Base-by-base conservation (phyloP, 1,140 invertebrate genomes). In the Episyrphus balteatus region DNA sequence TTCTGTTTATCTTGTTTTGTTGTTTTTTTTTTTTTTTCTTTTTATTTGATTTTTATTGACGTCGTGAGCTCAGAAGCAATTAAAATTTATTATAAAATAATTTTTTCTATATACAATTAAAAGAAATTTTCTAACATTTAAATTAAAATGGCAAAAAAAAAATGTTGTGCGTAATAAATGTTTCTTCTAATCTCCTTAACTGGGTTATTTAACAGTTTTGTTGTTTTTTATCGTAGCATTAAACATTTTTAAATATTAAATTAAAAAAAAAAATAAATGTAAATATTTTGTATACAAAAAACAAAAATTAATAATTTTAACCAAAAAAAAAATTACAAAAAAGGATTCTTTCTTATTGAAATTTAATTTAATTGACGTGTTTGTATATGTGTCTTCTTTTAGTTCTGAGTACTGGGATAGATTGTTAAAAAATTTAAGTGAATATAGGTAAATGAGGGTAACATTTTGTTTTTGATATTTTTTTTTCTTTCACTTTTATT, bases 371-470 rank as follows among this genome's bases (percentile, higher is more conserved):
- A 26, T 26, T 26, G 21, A 26, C 21, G 21, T 26, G 21, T 26
- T 26, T 26, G 21, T 26, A 26, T 26, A 26, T 26, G 21, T 26
- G 21, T 26, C 21, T 26, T 26, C 21, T 26, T 67, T 62, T 62
- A 67, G 65, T 67, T 67, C 62, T 52, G 66, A 68, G 58, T 68
- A 68, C 61, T 68, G 66, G 66, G 66, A 68, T 64, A 66, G 66
- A 68, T 66, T 68, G 61, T 62, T 68, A 61, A 68, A 68, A 61
- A 68, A 67, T 62, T 65, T 68, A 62, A 62, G 59, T 57, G 65
- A 68, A 67, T 67, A 67, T 68, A 68, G 65, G 65, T 68, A 68
- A 68, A 53, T 43, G 21, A 10, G 17, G 21, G 42, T 30, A 43
- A 43, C 6, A 40, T 15, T 15, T 17, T 17, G 5, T 15, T 40